Percentiles rank a stretch among this genome's conserved stretches.
Conservation (phyloP, 1,140 invertebrate genomes). For the Achroia grisella region DNA sequence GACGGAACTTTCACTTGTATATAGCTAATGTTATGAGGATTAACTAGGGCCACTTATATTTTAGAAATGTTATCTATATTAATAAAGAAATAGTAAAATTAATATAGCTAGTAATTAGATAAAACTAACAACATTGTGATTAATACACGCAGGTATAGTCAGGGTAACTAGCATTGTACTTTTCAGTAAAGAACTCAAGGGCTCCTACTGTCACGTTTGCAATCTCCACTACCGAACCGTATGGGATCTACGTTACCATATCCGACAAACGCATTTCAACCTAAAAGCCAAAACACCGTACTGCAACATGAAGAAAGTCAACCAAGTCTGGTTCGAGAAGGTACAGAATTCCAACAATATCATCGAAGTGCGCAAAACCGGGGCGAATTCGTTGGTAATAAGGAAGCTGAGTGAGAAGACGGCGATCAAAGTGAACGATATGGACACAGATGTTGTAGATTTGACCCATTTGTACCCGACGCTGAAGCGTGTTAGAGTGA, state of each 20-base stretch:
- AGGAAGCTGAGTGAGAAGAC: constrained; percentile 14
- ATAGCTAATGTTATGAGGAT: no score
- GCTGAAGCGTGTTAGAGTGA: neutral
- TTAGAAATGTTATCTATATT: no score
- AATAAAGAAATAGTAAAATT: no score
- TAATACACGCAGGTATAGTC: no score
- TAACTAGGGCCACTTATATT: no score
- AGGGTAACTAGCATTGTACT: no score
- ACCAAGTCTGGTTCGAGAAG: constrained; percentile 45
- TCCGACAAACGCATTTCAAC: constrained; percentile 35
- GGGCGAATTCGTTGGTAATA: constrained; percentile 24
- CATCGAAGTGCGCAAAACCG: constrained; percentile 37
- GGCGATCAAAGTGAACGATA: constrained; percentile 12
- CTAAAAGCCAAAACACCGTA: constrained; percentile 14
- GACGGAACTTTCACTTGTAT: no score
- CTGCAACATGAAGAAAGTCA: constrained; percentile 23
- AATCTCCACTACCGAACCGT: constrained; percentile 10
- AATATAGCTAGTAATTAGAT: no score
- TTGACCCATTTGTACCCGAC: neutral
- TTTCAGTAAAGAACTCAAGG: no score
- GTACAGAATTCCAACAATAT: constrained; percentile 30
- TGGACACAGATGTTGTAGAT: neutral
- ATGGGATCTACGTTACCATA: constrained; percentile 23
- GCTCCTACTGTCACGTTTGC: constrained; percentile 21
- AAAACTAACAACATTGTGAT: no score